Percentiles rank a stretch among this genome's conserved stretches.
These are phyloP conservation scores for Vanessa tameamea DNA, from an alignment of 1,140 invertebrate species.

Conservation along the genomic window DNA sequence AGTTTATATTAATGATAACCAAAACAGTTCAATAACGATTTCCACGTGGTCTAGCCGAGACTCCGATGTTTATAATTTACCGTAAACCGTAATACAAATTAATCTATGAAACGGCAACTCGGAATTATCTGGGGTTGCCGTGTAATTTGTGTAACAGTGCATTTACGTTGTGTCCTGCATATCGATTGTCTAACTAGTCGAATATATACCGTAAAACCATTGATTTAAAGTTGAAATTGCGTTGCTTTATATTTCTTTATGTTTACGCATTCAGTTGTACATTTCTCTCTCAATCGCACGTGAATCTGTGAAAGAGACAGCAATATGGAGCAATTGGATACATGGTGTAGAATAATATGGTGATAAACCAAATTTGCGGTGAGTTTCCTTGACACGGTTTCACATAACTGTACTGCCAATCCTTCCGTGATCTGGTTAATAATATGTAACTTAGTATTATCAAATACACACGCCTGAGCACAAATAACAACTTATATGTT, in stretches of 20 bases:
- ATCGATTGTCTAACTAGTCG: background rate
- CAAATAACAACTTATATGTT: too few relatives aligned
- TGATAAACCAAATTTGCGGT: conserved; percentile 16
- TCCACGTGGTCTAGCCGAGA: background rate
- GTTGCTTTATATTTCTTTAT: background rate
- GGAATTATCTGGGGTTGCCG: conserved; percentile 21
- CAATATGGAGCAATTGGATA: conserved; percentile 3
- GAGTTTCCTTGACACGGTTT: conserved; percentile 22
- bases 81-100: conserved; percentile 21
- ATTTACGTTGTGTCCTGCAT: conserved; percentile 17
- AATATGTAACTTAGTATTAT: background rate
- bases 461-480: background rate
- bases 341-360: conserved; percentile 11
- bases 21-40: background rate
- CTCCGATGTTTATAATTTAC: background rate
- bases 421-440: conserved; percentile 13
- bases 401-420: conserved; percentile 2
- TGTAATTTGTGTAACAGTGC: conserved; percentile 31
- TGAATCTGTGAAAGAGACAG: background rate
- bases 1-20: too few relatives aligned
- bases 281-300: background rate
- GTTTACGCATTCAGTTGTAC: background rate
- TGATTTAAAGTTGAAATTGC: background rate
- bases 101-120: conserved; percentile 22
- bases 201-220: background rate